Conservation (phyloP, 2,888 invertebrate species). For the Sarcophaga subvicina region DNA sequence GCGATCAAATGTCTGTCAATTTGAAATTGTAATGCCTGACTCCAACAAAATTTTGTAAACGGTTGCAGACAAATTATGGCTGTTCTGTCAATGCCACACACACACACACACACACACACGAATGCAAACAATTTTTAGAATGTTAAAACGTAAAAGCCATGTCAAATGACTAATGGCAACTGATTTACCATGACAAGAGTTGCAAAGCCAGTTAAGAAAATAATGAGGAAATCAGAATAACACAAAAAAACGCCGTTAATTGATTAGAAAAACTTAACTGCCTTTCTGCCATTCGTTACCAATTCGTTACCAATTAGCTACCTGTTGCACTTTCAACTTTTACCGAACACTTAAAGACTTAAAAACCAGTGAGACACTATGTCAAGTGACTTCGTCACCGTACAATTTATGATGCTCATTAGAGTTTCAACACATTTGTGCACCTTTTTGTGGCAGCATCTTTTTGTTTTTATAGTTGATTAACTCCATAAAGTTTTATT, state of each 20-base stretch:
- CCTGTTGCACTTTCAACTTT: neutral
- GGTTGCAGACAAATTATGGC: neutral
- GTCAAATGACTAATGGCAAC: neutral
- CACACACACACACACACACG: neutral
- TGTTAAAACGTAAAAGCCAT: neutral
- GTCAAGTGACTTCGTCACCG: neutral
- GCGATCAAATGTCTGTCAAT: neutral
- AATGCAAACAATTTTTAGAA: neutral
- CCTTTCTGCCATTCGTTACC: no score
- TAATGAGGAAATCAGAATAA: no score
- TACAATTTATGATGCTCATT: conserved; percentile 44
- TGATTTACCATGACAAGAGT: neutral
- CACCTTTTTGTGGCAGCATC: conserved; percentile 7
- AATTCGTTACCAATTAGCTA: neutral
- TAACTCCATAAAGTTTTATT: conserved; percentile 55
- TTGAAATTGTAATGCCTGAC: neutral
- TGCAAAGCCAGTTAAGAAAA: no score
- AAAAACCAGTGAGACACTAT: no score
- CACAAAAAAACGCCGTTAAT: no score
- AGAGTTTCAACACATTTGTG: conserved; percentile 47
- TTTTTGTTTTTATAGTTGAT: conserved; percentile 38
- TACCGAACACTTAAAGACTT: neutral
- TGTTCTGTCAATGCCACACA: neutral
- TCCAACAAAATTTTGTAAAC: neutral
- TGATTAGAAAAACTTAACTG: no score